Evolutionary conservation across 2,888 invertebrate species (phyloP).

Genomic region (Lasiommata megera): DNA sequence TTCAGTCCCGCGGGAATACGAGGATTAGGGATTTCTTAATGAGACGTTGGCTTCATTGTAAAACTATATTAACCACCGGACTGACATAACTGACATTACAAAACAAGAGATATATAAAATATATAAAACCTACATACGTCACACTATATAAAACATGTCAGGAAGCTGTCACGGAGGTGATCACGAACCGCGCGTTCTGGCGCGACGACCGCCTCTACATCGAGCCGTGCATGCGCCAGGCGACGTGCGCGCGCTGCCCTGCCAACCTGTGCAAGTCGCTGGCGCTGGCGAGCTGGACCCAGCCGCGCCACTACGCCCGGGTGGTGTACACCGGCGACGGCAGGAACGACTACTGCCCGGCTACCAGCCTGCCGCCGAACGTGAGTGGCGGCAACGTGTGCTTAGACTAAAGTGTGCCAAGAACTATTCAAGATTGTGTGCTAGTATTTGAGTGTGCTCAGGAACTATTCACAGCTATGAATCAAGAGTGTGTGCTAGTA

Average conservation of each 20-base stretch:
- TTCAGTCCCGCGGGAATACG: too few species aligned
- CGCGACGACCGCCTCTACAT: conserved; percentile 57
- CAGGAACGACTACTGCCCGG: conserved; percentile 66
- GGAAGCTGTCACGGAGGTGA: conserved; percentile 55
- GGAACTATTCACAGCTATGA: neutral
- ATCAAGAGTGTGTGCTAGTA: neutral
- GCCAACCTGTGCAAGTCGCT: conserved; percentile 67
- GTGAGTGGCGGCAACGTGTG: conserved; percentile 44
- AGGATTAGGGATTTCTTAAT: too few species aligned
- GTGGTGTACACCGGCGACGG: conserved; percentile 65
- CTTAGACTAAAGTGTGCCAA: too few species aligned
- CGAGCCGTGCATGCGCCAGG: conserved; percentile 68
- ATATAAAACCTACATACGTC: too few species aligned
- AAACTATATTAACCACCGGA: too few species aligned
- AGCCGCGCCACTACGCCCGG: conserved; percentile 37
- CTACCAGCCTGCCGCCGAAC: conserved; percentile 48
- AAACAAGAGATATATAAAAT: too few species aligned
- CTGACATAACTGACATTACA: too few species aligned
- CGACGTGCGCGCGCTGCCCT: conserved; percentile 56
- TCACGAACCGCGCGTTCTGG: conserved; percentile 69
- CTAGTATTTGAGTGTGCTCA: neutral
- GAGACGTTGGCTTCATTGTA: too few species aligned
- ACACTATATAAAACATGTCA: too few species aligned
- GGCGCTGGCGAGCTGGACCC: conserved; percentile 58
- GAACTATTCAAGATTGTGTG: too few species aligned